phyloP scores from a whole-genome alignment of 2,888 invertebrate species.

The Sclerodermus sp. region DNA sequence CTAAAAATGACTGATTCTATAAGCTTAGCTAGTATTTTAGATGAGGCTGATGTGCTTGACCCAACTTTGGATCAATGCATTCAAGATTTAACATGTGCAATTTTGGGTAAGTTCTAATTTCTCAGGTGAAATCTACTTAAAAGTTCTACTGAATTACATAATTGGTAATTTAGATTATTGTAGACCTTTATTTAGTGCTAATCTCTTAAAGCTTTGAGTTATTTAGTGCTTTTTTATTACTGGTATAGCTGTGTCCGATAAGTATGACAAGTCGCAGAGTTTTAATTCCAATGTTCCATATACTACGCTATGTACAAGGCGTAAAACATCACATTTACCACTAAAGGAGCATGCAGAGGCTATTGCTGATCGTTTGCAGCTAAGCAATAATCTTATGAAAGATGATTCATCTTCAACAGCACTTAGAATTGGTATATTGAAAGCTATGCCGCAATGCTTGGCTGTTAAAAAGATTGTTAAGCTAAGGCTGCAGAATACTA shows the following conservation, averaged over 20 bases:
- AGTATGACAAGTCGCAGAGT: background rate
- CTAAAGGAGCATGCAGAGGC: conserved; percentile 62
- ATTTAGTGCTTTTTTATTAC: background rate
- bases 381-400: conserved; percentile 67
- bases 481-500: conserved; percentile 64
- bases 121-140: too few relatives aligned
- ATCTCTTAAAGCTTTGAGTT: background rate
- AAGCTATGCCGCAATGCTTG: conserved; percentile 70
- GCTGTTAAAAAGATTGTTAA: conserved; percentile 71
- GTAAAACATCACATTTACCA: conserved; percentile 16
- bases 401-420: conserved; percentile 67
- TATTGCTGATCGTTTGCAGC: conserved; percentile 69
- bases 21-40: too few relatives aligned
- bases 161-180: too few relatives aligned
- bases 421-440: conserved; percentile 67
- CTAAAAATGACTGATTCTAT: too few relatives aligned
- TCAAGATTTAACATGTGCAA: too few relatives aligned
- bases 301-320: conserved; percentile 11
- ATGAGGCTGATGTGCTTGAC: too few relatives aligned
- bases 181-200: too few relatives aligned
- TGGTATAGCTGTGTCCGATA: conserved; percentile 2
- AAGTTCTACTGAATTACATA: too few relatives aligned
- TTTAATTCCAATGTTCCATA: conserved; percentile 13
- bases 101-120: too few relatives aligned
- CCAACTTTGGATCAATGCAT: too few relatives aligned